Conservation (phyloP, 2,113 vertebrate genomes). For the Neolamprologus tretocephalus region DNA sequence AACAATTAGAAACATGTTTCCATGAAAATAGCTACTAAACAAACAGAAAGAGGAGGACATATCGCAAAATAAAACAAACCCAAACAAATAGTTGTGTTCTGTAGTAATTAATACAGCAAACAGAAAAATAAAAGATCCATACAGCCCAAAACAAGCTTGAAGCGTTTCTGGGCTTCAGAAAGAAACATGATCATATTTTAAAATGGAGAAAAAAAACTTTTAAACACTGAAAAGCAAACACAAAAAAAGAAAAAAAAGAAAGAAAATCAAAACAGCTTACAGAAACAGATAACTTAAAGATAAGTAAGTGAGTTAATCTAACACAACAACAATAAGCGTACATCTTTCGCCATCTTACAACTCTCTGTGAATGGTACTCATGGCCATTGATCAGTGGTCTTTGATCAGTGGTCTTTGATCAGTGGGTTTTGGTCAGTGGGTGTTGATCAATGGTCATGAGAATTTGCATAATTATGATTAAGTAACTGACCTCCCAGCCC, state of each 20-base stretch:
- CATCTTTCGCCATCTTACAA: not conserved
- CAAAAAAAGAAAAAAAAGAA: not conserved
- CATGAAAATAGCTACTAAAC: not conserved
- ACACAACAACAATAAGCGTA: not conserved
- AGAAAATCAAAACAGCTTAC: not conserved
- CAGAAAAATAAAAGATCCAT: not conserved
- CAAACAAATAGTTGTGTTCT: not conserved
- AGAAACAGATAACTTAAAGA: not conserved
- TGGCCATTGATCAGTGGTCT: not conserved
- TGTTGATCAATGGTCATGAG: not conserved
- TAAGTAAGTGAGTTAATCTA: not conserved
- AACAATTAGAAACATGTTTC: not conserved
- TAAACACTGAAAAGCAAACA: not conserved
- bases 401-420: not conserved
- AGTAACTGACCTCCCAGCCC: accelerated
- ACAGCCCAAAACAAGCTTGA: not conserved
- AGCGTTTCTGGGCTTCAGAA: not conserved
- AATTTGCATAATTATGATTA: not conserved
- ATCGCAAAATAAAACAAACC: not conserved
- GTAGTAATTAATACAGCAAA: not conserved
- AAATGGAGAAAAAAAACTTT: not conserved
- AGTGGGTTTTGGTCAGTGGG: not conserved
- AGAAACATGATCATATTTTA: not conserved
- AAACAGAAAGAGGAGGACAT: not conserved
- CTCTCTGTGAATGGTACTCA: no score